A percentile compares a stretch with the other conserved stretches of the same genome.
These are phyloP conservation scores for Archocentrus centrarchus DNA, from an alignment of 2,113 vertebrate species.

Conservation along the genomic window DNA sequence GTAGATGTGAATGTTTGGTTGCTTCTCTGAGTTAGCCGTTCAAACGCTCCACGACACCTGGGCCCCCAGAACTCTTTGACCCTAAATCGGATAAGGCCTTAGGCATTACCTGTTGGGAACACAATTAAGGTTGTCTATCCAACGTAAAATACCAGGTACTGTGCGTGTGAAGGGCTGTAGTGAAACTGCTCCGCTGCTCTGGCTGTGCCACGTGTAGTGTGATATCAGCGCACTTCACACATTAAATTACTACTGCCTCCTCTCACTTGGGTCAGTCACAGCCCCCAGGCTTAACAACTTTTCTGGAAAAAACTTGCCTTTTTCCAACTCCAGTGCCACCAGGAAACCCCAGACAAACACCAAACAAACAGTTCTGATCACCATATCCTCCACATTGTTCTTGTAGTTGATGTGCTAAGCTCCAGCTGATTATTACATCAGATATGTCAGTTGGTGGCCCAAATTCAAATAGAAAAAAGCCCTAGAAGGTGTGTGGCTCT, in stretches of 20 bases:
- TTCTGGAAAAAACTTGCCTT: neutral
- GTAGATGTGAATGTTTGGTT: neutral
- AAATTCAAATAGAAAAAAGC: neutral
- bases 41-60: neutral
- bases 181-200: neutral
- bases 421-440: neutral
- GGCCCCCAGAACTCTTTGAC: neutral
- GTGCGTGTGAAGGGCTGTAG: neutral
- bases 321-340: neutral
- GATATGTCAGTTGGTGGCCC: neutral
- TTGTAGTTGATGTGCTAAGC: neutral
- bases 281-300: neutral
- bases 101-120: neutral
- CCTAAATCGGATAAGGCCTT: neutral
- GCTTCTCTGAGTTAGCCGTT: neutral
- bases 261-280: neutral
- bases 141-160: neutral
- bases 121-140: neutral
- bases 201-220: rapidly evolving
- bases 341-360: neutral
- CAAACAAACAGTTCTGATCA: neutral
- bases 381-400: neutral
- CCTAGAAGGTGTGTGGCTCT: neutral
- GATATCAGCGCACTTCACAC: neutral
- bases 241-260: neutral